These are phyloP conservation scores for Pissodes strobi DNA, from an alignment of 1,140 invertebrate species.

Conservation along the genomic window DNA sequence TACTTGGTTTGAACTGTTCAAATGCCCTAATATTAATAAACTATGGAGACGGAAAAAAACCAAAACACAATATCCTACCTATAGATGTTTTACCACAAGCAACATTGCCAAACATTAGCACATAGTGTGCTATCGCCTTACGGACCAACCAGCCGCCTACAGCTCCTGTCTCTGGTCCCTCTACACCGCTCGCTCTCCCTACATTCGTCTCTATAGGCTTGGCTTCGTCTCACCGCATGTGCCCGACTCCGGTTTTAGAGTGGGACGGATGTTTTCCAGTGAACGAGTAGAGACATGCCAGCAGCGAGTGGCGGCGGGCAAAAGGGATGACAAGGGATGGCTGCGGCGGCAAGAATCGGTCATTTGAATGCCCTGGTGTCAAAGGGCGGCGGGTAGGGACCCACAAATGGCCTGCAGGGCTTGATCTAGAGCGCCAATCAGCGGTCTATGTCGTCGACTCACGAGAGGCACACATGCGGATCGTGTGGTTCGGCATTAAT, in stretches of 20 bases:
- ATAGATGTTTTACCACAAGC: slow-evolving; percentile 16
- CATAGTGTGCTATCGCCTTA: not conserved
- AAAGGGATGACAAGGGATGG: slow-evolving; percentile 10
- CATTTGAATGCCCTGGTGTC: slow-evolving; percentile 4
- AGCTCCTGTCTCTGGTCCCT: slow-evolving; percentile 34
- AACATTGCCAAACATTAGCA: slow-evolving; percentile 9
- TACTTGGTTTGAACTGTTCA: too few relatives aligned
- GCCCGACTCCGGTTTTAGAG: slow-evolving; percentile 20
- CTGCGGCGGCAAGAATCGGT: slow-evolving; percentile 26
- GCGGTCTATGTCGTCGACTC: not conserved
- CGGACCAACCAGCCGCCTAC: slow-evolving; percentile 28
- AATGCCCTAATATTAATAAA: too few relatives aligned
- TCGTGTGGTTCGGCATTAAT: slow-evolving; percentile 28
- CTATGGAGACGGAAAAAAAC: not conserved
- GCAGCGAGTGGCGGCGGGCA: slow-evolving; percentile 21
- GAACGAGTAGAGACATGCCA: slow-evolving; percentile 22
- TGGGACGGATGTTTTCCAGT: slow-evolving; percentile 1
- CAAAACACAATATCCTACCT: slow-evolving; percentile 39
- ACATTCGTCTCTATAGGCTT: slow-evolving; percentile 1
- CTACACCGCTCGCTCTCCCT: slow-evolving; percentile 27
- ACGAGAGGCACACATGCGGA: slow-evolving; percentile 33
- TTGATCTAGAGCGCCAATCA: slow-evolving; percentile 8
- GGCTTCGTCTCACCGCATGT: not conserved
- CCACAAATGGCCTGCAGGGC: not conserved
- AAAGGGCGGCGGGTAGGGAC: not conserved